These are phyloP conservation scores for Gymnarchus niloticus DNA, from an alignment of 2,113 vertebrate species.

Conservation along the genomic window DNA sequence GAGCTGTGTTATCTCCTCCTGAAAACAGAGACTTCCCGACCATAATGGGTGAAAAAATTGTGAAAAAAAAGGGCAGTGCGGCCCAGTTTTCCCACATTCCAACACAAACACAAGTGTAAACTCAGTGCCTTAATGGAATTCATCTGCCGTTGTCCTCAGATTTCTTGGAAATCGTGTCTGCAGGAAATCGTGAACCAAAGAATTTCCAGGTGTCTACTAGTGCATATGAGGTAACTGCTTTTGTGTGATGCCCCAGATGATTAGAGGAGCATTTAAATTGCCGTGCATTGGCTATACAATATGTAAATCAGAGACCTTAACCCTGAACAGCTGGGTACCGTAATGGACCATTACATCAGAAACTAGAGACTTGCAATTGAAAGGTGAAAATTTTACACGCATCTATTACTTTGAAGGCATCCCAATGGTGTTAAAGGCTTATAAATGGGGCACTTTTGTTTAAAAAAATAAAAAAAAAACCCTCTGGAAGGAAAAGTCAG, in stretches of 20 bases:
- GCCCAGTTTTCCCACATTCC: not conserved
- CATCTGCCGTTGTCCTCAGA: not conserved
- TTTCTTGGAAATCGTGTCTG: not conserved
- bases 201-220: too few species aligned
- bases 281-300: not conserved
- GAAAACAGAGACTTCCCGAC: not conserved
- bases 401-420: not conserved
- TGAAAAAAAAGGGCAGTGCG: not conserved
- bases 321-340: not conserved
- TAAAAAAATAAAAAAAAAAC: not conserved
- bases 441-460: not conserved
- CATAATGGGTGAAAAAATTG: not conserved
- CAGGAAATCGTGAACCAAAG: too few species aligned
- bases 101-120: not conserved
- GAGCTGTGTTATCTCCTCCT: not conserved
- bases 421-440: not conserved
- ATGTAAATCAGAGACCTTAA: not conserved
- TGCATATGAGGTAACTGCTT: too few species aligned
- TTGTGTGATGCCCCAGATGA: not conserved
- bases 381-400: conserved; percentile 4
- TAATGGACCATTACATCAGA: not conserved
- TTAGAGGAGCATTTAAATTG: not conserved
- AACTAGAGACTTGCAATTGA: not conserved
- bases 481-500: not conserved
- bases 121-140: not conserved